Percentiles rank a stretch among this genome's conserved stretches.
phyloP scores from a whole-genome alignment of 2,113 vertebrate genomes.

The Centropus bengalensis region DNA sequence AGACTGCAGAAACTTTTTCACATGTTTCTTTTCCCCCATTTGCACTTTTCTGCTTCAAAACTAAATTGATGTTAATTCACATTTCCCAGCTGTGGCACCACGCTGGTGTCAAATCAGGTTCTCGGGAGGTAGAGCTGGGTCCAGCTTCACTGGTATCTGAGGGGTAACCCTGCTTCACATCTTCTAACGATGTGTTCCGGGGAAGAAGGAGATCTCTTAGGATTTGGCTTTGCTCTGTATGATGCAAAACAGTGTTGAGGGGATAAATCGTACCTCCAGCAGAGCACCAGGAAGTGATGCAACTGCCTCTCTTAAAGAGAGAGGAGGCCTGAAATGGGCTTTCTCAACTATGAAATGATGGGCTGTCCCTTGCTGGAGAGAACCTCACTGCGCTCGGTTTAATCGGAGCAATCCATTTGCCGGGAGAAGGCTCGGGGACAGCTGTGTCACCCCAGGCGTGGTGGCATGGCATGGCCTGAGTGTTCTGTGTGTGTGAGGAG shows the following conservation, averaged over 20 bases:
- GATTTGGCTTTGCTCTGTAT: background rate
- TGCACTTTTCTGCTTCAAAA: background rate
- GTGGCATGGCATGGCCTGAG: fast-evolving
- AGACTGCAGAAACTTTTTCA: background rate
- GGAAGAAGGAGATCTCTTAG: background rate
- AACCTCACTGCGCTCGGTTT: background rate
- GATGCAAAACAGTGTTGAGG: background rate
- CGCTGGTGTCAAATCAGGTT: background rate
- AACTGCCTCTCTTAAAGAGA: background rate
- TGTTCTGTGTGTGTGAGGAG: background rate
- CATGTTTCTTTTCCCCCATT: background rate
- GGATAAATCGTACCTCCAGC: background rate
- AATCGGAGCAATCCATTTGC: background rate
- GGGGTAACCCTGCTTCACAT: background rate
- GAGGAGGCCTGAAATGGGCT: background rate
- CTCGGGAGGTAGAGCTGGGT: background rate
- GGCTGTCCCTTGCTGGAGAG: background rate
- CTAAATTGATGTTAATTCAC: background rate
- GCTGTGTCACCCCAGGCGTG: background rate
- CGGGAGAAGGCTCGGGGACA: background rate
- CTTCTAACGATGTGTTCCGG: background rate
- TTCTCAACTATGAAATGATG: background rate
- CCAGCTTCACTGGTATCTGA: background rate
- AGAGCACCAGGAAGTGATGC: background rate
- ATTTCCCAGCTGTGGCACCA: background rate